phyloP scores from a whole-genome alignment of 2,113 vertebrate species.

The Myocastor coypus region DNA sequence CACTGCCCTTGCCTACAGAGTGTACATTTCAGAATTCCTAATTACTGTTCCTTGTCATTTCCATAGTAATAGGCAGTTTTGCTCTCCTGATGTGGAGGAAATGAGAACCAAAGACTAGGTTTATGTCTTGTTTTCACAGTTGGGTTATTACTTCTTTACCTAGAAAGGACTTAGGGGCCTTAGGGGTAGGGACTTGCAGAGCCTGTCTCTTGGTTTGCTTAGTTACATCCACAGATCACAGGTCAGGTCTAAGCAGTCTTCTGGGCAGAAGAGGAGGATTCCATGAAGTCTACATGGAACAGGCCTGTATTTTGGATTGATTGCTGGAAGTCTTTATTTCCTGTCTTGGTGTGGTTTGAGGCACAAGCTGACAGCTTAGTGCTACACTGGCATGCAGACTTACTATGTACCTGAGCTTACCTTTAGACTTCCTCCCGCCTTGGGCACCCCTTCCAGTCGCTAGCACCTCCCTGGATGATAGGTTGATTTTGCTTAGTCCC shows the following conservation, averaged over 20 bases:
- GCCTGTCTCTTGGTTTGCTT: neutral
- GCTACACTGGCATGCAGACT: neutral
- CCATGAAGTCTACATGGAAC: neutral
- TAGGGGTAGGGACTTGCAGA: neutral
- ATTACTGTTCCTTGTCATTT: neutral
- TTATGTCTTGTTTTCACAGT: neutral
- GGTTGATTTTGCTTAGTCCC: neutral
- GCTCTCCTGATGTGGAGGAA: neutral
- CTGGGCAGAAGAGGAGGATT: neutral
- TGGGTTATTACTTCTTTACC: neutral
- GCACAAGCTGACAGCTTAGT: neutral
- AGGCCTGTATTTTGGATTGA: neutral
- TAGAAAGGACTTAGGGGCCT: neutral
- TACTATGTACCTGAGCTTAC: neutral
- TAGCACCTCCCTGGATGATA: neutral
- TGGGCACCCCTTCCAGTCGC: neutral
- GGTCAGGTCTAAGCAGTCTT: neutral
- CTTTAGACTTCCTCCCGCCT: neutral
- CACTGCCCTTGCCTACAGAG: neutral
- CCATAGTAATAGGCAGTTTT: neutral
- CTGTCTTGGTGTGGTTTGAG: neutral
- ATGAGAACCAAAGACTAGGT: neutral
- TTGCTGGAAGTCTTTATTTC: neutral
- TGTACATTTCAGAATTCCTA: slow-evolving; percentile 4
- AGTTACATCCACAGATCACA: neutral